phyloP scores from a whole-genome alignment of 2,888 invertebrate species.

The Hermaeophaga mercurialis region DNA sequence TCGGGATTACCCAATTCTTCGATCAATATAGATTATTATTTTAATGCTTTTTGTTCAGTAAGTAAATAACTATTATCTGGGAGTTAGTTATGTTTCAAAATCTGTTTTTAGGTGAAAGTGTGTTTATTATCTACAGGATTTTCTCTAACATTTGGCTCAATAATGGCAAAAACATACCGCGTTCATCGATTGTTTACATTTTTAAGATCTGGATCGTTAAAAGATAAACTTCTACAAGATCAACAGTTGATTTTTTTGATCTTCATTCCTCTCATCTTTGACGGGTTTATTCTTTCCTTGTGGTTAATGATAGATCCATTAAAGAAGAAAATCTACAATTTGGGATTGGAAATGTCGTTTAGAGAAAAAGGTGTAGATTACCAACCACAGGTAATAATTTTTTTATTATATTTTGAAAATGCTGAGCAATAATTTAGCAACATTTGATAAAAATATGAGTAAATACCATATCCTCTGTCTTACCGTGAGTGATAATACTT shows the following conservation, averaged over 20 bases:
- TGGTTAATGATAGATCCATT: slow-evolving; percentile 90
- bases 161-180: slow-evolving; percentile 93
- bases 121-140: slow-evolving; percentile 90
- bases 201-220: slow-evolving; percentile 80
- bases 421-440: no score
- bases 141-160: slow-evolving; percentile 90
- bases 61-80: slow-evolving; percentile 55
- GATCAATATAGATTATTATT: slow-evolving; percentile 69
- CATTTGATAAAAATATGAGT: no score
- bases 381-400: slow-evolving; percentile 74
- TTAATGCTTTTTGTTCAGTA: slow-evolving; percentile 86
- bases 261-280: slow-evolving; percentile 79
- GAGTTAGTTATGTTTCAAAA: slow-evolving; percentile 11
- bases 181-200: slow-evolving; percentile 91
- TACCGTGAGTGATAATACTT: no score
- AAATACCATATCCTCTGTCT: no score
- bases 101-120: slow-evolving; percentile 77
- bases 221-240: slow-evolving; percentile 89
- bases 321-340: slow-evolving; percentile 81
- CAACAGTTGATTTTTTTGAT: slow-evolving; percentile 86
- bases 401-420: no score
- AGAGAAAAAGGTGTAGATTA: slow-evolving; percentile 82
- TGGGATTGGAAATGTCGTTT: slow-evolving; percentile 78
- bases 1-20: slow-evolving; percentile 85
- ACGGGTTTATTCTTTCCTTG: slow-evolving; percentile 79